Percentiles rank a stretch among this genome's conserved stretches.
Evolutionary conservation across 2,113 vertebrate genomes (phyloP).

Genomic region (Mesembrinibis cayennensis): DNA sequence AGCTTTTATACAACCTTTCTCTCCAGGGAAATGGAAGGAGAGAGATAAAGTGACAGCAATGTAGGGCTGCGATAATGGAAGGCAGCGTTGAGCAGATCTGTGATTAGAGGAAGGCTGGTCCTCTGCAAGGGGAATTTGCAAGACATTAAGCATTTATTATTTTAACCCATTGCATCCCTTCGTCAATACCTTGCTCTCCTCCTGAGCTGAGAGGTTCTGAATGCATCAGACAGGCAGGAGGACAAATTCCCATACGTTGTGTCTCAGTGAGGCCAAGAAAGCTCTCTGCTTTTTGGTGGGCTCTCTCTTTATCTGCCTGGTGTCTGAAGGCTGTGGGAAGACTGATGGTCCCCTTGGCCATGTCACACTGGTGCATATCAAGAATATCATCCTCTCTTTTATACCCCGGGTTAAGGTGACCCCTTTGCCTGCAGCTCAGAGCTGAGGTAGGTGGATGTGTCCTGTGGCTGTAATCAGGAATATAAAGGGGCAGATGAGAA

Average conservation of each 20-base stretch:
- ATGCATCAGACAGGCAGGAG: neutral
- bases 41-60: slow-evolving; percentile 25
- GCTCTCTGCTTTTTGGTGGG: neutral
- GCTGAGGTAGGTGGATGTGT: neutral
- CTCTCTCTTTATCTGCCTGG: neutral
- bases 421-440: neutral
- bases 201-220: neutral
- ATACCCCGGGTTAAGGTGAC: neutral
- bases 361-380: neutral
- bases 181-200: neutral
- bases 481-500: neutral
- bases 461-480: neutral
- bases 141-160: neutral
- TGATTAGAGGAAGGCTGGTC: slow-evolving; percentile 15
- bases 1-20: neutral
- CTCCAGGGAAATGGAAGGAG: slow-evolving; percentile 16
- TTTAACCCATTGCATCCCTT: neutral
- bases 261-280: neutral
- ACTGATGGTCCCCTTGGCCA: neutral
- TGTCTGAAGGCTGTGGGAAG: neutral
- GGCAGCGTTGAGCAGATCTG: neutral
- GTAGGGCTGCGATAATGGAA: neutral
- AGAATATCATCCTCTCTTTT: neutral
- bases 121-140: neutral
- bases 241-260: accelerated